Base-by-base conservation (phyloP, 2,113 vertebrate species). In the Ascaphus truei region DNA sequence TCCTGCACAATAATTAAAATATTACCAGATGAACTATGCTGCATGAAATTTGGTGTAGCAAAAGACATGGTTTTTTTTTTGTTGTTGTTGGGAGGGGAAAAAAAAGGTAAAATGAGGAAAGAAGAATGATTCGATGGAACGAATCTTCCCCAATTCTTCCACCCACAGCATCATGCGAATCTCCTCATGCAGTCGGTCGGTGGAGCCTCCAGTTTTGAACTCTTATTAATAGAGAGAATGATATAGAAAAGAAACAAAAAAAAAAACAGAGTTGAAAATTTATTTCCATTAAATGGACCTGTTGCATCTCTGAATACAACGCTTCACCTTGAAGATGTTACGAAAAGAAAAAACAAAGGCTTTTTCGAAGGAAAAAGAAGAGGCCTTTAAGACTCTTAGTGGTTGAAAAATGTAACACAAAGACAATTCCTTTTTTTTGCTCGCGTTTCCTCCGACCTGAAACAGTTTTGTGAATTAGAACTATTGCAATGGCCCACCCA, bases 211-310 rank as follows among this genome's bases (percentile, higher is more conserved):
- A 20, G 13, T 9, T n/a, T n/a, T 1, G 16, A 31, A 25, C n/a
- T 27, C 51, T 53, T 30, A 22, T 50, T 13, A 13, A 15, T 18
- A 15, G 34, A 13, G 34, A 20, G n/a, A 31, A 56, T 56, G 33
- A 34, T 33, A 56, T 41, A 5, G 62, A n/a, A n/a, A n/a, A 64
- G 61, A 30, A 39, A 62, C 25, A 47, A 50, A 50, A 47, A 50
- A 50, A 7, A 50, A 26, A 50, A 12, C 47, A 50, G 75, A 68
- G 74, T 61, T 45, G 62, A 37, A 8, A 30, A 53, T 56, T 72
- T 79, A 67, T 76, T 67, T 57, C 74, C 80, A 74, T 80, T 74
- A 68, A 77, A 68, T 75, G 78, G 83, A 74, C 75, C 75, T 52
- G 68, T 63, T 39, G 68, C 59, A 67, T 78, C 80, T 84, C 71